Evolutionary conservation across 2,797 vertebrate species (phyloP).

Genomic region (Meda fulgida): DNA sequence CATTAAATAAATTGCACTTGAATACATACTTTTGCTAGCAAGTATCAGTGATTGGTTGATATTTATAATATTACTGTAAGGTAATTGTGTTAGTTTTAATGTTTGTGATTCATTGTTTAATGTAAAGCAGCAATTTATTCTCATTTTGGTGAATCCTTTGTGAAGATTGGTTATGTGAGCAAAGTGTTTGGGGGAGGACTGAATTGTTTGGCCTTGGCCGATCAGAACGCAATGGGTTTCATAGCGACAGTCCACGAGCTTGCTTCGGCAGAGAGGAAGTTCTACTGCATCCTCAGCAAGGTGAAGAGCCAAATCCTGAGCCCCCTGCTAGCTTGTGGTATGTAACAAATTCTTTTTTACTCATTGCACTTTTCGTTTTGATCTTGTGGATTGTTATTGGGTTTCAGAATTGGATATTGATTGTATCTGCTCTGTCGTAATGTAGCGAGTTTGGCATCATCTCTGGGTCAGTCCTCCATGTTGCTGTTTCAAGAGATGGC

Average conservation of each 20-base stretch:
- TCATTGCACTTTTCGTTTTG: not conserved
- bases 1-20: not conserved
- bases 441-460: constrained; percentile 78
- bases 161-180: constrained; percentile 88
- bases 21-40: not conserved
- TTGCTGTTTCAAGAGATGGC: constrained; percentile 87
- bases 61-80: not conserved
- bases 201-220: constrained; percentile 83
- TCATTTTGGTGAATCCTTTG: not conserved
- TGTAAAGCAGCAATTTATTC: not conserved
- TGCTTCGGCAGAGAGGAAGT: constrained; percentile 87
- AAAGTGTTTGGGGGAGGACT: constrained; percentile 86
- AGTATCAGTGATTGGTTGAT: not conserved
- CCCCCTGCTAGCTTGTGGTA: constrained; percentile 84
- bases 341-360: constrained; percentile 54
- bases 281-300: constrained; percentile 85
- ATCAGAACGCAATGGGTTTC: constrained; percentile 91
- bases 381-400: not conserved
- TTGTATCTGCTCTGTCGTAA: not conserved
- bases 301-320: constrained; percentile 86
- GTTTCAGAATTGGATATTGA: not conserved
- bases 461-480: constrained; percentile 73
- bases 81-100: not conserved
- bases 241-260: constrained; percentile 91
- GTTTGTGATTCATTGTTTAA: not conserved